A percentile compares a stretch with the other conserved stretches of the same genome.
These are phyloP conservation scores for Seladonia tumulorum DNA, from an alignment of 2,888 invertebrate genomes.

Conservation along the genomic window DNA sequence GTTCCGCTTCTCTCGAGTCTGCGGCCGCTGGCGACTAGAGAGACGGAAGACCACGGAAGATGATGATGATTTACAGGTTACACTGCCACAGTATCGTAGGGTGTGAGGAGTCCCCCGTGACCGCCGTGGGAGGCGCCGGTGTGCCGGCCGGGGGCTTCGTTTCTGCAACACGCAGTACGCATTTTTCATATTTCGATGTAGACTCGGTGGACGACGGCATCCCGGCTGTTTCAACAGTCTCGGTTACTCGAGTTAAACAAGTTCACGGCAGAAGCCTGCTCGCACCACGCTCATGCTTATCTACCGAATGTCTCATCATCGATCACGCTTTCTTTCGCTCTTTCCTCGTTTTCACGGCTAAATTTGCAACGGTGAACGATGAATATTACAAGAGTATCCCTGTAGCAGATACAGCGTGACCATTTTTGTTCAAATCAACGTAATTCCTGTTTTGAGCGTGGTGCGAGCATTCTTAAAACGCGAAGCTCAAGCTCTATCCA, in stretches of 20 bases:
- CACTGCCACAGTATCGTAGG: constrained; percentile 99
- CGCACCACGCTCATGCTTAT: not conserved
- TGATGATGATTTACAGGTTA: constrained; percentile 93
- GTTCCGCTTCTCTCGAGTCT: constrained; percentile 69
- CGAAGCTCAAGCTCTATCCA: constrained; percentile 31
- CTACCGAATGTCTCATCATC: not conserved
- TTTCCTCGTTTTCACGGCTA: not conserved
- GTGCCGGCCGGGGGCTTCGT: constrained; percentile 93
- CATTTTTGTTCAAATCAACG: not conserved
- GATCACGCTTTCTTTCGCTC: not conserved
- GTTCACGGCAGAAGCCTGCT: not conserved
- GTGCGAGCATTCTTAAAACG: not conserved
- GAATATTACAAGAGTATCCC: too few relatives aligned
- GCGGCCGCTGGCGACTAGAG: constrained; percentile 66
- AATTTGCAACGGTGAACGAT: too few relatives aligned
- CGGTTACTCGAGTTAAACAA: not conserved
- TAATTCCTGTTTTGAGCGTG: not conserved
- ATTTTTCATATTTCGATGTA: constrained; percentile 32
- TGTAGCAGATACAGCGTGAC: not conserved
- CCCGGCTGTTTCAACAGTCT: not conserved
- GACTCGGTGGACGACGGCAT: not conserved
- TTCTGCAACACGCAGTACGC: constrained; percentile 87
- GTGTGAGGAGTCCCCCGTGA: constrained; percentile 93
- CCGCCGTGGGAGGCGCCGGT: constrained; percentile 85
- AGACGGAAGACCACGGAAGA: constrained; percentile 73